These are phyloP conservation scores for Pagrus major DNA, from an alignment of 2,113 vertebrate species.

Conservation along the genomic window DNA sequence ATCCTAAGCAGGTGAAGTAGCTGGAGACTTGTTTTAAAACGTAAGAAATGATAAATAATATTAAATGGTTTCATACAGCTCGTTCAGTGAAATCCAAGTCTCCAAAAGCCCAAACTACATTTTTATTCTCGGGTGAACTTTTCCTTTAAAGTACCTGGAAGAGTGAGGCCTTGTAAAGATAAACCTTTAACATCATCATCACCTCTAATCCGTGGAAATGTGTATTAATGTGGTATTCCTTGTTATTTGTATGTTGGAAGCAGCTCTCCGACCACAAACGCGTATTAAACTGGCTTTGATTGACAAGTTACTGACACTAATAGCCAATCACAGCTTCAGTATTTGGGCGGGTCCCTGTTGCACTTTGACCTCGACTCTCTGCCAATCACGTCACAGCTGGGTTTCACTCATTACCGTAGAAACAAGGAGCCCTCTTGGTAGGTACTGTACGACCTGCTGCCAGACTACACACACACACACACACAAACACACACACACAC, in stretches of 20 bases:
- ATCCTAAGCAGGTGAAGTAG: too few species aligned
- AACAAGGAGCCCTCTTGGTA: constrained; percentile 51
- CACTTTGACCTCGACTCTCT: constrained; percentile 19
- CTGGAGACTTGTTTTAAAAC: too few species aligned
- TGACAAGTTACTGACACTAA: constrained; percentile 43
- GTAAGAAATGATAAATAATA: too few species aligned
- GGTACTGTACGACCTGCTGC: background rate
- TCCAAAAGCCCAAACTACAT: too few species aligned
- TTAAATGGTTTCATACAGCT: too few species aligned
- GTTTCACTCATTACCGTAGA: constrained; percentile 28
- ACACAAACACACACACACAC: constrained; percentile 11
- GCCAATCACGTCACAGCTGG: constrained; percentile 44
- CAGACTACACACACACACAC: constrained; percentile 25
- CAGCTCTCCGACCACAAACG: background rate
- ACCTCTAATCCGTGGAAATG: background rate
- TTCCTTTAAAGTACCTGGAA: background rate
- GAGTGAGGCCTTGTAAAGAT: background rate
- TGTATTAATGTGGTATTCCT: background rate
- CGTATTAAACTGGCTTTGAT: constrained; percentile 24
- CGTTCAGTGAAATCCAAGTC: too few species aligned
- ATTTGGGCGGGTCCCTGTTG: constrained; percentile 2
- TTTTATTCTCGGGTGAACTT: too few species aligned
- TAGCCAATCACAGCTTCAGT: background rate
- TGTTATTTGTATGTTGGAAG: constrained; percentile 12
- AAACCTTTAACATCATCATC: background rate